Conservation (phyloP, 2,113 vertebrate genomes). For the Climacteris rufus region DNA sequence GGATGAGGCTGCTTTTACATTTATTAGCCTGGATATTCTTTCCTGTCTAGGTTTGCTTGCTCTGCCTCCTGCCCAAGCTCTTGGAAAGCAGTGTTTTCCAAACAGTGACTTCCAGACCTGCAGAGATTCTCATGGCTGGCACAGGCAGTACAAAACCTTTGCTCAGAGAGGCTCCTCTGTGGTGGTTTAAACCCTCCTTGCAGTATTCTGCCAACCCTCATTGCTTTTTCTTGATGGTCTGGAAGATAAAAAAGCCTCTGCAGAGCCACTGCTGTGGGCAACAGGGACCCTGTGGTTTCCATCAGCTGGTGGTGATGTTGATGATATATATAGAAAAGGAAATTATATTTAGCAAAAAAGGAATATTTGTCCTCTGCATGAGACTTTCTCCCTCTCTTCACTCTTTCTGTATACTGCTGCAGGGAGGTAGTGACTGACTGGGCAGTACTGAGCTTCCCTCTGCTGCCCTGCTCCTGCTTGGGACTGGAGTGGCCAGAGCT, state of each 20-base stretch:
- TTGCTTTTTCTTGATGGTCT: background rate
- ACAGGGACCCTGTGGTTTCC: background rate
- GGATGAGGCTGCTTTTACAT: background rate
- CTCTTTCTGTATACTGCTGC: background rate
- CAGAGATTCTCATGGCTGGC: background rate
- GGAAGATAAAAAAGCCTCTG: background rate
- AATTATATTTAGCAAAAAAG: background rate
- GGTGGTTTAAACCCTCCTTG: background rate
- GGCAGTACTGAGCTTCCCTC: background rate
- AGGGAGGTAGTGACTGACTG: background rate
- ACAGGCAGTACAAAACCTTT: background rate
- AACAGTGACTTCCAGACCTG: background rate
- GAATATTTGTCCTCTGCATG: background rate
- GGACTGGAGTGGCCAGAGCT: rapidly evolving
- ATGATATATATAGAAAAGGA: background rate
- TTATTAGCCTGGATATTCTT: background rate
- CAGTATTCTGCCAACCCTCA: background rate
- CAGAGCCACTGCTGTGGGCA: background rate
- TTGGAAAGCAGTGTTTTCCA: background rate
- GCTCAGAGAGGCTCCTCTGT: background rate
- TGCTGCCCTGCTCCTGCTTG: rapidly evolving
- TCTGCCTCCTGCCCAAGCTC: background rate
- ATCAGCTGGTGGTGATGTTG: background rate
- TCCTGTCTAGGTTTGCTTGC: background rate
- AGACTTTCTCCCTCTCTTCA: background rate